Evolutionary conservation across 2,888 invertebrate genomes (phyloP).

Genomic region (Lithophane socia): DNA sequence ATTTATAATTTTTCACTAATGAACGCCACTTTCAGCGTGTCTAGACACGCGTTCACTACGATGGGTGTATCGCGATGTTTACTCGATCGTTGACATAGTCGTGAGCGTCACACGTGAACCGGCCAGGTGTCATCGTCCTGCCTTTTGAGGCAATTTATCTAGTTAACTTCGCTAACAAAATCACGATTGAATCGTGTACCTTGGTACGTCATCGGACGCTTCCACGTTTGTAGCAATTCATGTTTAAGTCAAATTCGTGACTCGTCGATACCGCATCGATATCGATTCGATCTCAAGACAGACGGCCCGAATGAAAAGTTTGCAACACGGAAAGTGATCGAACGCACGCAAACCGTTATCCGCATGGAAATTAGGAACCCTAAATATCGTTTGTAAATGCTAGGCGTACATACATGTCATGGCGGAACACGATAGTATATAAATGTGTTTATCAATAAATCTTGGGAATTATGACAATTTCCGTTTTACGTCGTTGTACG

Average conservation of each 20-base stretch:
- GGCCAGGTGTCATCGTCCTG: conserved; percentile 66
- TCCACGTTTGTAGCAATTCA: conserved; percentile 65
- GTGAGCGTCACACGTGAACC: conserved; percentile 58
- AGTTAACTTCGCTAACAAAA: conserved; percentile 71
- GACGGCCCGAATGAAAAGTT: conserved; percentile 84
- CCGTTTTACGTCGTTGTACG: conserved; percentile 34
- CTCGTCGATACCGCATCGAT: conserved; percentile 80
- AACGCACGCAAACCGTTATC: conserved; percentile 83
- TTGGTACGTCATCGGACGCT: conserved; percentile 69
- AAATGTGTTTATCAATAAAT: conserved; percentile 69
- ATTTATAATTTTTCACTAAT: conserved; percentile 70
- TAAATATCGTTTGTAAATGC: conserved; percentile 73
- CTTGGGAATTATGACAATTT: conserved; percentile 64
- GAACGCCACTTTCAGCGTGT: conserved; percentile 50
- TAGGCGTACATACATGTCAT: conserved; percentile 69
- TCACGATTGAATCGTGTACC: conserved; percentile 66
- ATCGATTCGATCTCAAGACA: conserved; percentile 86
- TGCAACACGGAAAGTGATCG: conserved; percentile 84
- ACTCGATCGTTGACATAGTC: conserved; percentile 73
- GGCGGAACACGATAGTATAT: conserved; percentile 66
- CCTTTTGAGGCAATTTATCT: conserved; percentile 68
- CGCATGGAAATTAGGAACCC: conserved; percentile 80
- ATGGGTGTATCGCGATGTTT: conserved; percentile 56
- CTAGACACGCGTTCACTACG: conserved; percentile 46
- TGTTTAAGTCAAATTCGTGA: conserved; percentile 82